Percentiles rank a stretch among this genome's conserved stretches.
These are phyloP conservation scores for Papilio demoleus DNA, from an alignment of 2,888 invertebrate genomes.

Conservation along the genomic window DNA sequence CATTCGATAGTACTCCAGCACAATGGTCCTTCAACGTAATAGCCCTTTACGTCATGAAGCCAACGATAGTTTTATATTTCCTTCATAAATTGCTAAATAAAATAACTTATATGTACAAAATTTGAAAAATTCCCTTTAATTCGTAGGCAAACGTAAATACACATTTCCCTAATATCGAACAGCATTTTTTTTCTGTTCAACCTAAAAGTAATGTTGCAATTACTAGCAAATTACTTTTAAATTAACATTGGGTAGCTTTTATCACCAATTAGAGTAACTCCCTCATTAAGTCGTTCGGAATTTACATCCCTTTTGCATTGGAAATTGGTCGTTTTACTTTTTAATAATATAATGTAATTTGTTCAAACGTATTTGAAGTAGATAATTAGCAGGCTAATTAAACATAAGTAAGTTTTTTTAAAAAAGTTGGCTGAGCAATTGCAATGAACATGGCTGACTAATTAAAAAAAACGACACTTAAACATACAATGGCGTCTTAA, in stretches of 20 bases:
- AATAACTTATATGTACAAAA: no score
- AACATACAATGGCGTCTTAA: no score
- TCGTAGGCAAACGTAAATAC: no score
- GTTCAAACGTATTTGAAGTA: neutral
- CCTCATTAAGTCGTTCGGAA: conserved; percentile 26
- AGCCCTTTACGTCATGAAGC: conserved; percentile 1
- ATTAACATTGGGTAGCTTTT: conserved; percentile 34
- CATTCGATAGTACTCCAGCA: neutral
- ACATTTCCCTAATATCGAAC: neutral
- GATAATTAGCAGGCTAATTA: conserved; percentile 2
- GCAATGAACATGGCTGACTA: no score
- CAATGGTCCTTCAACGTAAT: conserved; percentile 11
- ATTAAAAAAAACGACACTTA: no score
- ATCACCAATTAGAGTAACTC: conserved; percentile 26
- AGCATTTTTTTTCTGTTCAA: conserved; percentile 4
- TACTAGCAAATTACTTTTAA: conserved; percentile 33
- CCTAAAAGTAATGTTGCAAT: conserved; percentile 17
- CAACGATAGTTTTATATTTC: conserved; percentile 1
- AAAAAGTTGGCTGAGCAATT: neutral
- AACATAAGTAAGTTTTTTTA: neutral
- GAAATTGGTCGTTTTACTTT: conserved; percentile 22
- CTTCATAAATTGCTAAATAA: neutral
- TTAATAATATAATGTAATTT: conserved; percentile 9
- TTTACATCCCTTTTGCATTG: conserved; percentile 28
- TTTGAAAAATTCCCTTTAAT: no score